Evolutionary conservation across 1,140 invertebrate genomes (phyloP), one percentile per base, ranked within the genome.

Genomic region (Plectus sambesii): DNA sequence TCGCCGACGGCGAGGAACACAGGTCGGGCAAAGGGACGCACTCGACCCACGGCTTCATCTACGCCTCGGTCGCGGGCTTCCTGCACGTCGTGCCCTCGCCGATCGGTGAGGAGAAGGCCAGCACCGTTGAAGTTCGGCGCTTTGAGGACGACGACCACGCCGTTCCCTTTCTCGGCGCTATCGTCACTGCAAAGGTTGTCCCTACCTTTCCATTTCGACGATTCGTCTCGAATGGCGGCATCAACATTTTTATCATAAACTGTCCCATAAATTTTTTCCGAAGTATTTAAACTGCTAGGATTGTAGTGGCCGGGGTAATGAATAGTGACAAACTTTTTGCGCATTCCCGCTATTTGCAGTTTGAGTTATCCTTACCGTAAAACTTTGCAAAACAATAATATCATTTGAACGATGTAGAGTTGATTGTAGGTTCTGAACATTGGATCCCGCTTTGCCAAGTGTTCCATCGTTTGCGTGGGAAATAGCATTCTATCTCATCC

Each of bases 381-480:
- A n/a, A n/a, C n/a, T n/a, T n/a, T n/a, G n/a, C n/a, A n/a, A n/a
- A n/a, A n/a, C n/a, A n/a, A n/a, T n/a, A n/a, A n/a, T n/a, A n/a
- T n/a, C n/a, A n/a, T n/a, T n/a, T n/a, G n/a, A n/a, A n/a, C n/a
- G n/a, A n/a, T n/a, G n/a, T n/a, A n/a, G n/a, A n/a, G n/a, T n/a
- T n/a, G n/a, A n/a, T n/a, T n/a, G n/a, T n/a, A n/a, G n/a, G n/a
- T 60, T 0, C 49, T 56, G 15, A n/a, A 33, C 15, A 37, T 60
- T 5, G 49, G 49, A 1, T 33, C 51, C 12, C 46, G 47, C 25
- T 60, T 47, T 33, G 59, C 59, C 4, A 62, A 58, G 22, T 61
- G 59, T 27, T 58, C 59, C 9, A 61, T 61, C 26, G 46, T 61
- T n/a, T 61, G 61, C 33, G 53, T 61, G 19, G 61, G 43, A 22